Conservation (phyloP, 2,113 vertebrate species). For the Cryptomyrus ogoouensis region DNA sequence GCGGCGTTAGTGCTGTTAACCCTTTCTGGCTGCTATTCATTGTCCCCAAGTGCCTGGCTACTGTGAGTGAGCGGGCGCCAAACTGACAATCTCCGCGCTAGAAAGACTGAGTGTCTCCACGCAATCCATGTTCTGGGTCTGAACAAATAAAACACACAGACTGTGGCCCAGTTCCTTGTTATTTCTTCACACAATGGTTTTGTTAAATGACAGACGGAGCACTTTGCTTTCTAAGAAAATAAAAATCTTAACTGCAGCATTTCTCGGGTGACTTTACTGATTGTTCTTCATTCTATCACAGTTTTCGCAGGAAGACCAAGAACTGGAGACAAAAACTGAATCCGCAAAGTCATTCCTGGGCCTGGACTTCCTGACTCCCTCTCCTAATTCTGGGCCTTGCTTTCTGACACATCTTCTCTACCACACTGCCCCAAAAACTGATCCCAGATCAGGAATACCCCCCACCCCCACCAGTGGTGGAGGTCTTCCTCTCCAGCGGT, state of each 20-base stretch:
- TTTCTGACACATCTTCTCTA: background rate
- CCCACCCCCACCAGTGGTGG: background rate
- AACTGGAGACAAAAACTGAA: constrained; percentile 35
- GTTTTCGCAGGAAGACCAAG: constrained; percentile 35
- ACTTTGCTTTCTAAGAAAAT: constrained; percentile 4
- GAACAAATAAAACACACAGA: background rate
- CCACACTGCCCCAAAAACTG: background rate
- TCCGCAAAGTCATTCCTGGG: background rate
- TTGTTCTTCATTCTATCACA: background rate
- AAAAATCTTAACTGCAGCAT: background rate
- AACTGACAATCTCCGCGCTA: background rate
- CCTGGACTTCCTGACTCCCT: background rate
- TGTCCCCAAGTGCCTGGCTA: background rate
- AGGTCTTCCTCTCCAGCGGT: constrained; percentile 53
- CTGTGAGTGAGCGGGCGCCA: background rate
- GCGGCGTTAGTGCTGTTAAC: constrained; percentile 49
- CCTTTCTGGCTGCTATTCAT: constrained; percentile 42
- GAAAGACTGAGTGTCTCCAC: background rate
- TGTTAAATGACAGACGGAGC: background rate
- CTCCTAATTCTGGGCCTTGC: background rate
- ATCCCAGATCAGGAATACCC: background rate
- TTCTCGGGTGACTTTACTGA: background rate
- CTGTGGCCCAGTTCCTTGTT: background rate
- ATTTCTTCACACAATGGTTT: background rate
- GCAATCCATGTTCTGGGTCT: background rate